phyloP scores from a whole-genome alignment of 2,113 vertebrate genomes.

The Oreochromis tanganicae region DNA sequence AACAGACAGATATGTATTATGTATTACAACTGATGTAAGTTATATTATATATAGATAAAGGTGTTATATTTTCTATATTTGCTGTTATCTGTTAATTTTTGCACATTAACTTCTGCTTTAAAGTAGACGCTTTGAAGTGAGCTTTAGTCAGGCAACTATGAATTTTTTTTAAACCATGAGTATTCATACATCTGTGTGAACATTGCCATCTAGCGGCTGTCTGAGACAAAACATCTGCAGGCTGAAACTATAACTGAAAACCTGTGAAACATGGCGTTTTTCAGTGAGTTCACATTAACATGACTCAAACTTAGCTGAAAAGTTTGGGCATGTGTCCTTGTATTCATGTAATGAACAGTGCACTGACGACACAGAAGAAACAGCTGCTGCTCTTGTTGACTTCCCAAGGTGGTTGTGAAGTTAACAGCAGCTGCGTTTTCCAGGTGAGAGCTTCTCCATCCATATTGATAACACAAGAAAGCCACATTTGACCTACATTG shows the following conservation, averaged over 20 bases:
- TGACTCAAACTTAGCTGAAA: not conserved
- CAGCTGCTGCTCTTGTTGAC: not conserved
- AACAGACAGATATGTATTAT: not conserved
- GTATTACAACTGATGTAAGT: not conserved
- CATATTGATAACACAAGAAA: not conserved
- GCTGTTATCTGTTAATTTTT: not conserved
- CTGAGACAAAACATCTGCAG: not conserved
- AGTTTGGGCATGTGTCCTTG: not conserved
- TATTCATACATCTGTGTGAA: not conserved
- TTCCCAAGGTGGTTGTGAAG: not conserved
- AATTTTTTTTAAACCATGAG: not conserved
- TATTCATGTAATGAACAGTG: not conserved
- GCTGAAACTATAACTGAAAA: not conserved
- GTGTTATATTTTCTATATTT: not conserved
- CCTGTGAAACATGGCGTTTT: not conserved
- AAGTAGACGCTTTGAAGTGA: not conserved
- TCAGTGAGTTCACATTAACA: not conserved
- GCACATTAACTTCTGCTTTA: not conserved
- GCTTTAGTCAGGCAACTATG: not conserved
- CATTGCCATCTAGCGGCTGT: constrained; percentile 47
- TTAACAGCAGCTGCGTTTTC: not conserved
- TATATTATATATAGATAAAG: not conserved
- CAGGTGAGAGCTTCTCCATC: not conserved
- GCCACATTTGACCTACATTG: not conserved
- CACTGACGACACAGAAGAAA: not conserved